These are phyloP conservation scores for Elgaria multicarinata DNA, from an alignment of 2,113 vertebrate genomes.

Conservation along the genomic window DNA sequence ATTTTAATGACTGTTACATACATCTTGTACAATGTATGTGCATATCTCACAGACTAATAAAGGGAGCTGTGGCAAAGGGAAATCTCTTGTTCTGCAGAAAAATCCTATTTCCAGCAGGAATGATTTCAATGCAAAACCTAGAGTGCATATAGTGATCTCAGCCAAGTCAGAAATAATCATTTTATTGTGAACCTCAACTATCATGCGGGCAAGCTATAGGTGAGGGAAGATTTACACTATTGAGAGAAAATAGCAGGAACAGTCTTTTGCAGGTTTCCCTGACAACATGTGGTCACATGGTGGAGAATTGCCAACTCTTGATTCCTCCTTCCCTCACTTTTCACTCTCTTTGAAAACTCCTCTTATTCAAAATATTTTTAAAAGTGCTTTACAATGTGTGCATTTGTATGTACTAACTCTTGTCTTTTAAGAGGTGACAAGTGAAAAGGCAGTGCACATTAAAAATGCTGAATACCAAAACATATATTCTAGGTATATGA, in stretches of 20 bases:
- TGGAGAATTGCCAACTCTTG: slow-evolving; percentile 41
- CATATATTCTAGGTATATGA: too few species aligned
- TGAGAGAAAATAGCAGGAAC: slow-evolving; percentile 66
- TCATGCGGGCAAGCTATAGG: slow-evolving; percentile 66
- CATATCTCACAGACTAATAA: slow-evolving; percentile 35
- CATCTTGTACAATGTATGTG: not conserved
- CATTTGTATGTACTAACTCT: slow-evolving; percentile 43
- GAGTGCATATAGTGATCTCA: slow-evolving; percentile 57
- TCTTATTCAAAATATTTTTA: slow-evolving; percentile 14
- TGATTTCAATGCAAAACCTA: slow-evolving; percentile 64
- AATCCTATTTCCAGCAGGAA: slow-evolving; percentile 54
- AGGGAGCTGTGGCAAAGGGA: slow-evolving; percentile 38
- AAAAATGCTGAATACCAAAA: not conserved
- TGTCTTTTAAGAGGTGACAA: not conserved
- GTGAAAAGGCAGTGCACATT: slow-evolving; percentile 45
- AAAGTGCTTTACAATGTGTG: slow-evolving; percentile 46
- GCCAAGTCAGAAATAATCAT: slow-evolving; percentile 73
- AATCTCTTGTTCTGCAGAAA: slow-evolving; percentile 54
- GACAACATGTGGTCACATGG: slow-evolving; percentile 50
- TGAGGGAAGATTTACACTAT: slow-evolving; percentile 78
- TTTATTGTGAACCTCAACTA: slow-evolving; percentile 69
- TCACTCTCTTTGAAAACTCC: slow-evolving; percentile 31
- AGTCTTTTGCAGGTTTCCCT: slow-evolving; percentile 57
- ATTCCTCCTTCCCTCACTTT: slow-evolving; percentile 20
- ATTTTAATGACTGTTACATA: slow-evolving; percentile 28